Base-by-base conservation (phyloP, 2,797 vertebrate species). In the Scarus forsteni region DNA sequence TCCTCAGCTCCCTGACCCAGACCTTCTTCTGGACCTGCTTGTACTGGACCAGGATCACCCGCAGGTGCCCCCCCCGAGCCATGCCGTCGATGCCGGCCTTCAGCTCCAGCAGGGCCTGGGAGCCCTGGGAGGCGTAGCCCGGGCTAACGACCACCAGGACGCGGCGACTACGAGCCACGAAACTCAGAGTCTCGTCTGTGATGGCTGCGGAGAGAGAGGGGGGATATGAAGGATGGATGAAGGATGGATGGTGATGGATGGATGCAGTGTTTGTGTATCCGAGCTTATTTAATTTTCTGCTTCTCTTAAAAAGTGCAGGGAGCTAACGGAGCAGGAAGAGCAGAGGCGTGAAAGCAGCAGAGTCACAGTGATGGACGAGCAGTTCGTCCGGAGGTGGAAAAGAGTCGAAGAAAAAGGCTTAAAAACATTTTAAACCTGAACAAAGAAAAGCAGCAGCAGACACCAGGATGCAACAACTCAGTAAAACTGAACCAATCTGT, bases 181-280 rank as follows among this genome's bases (percentile, higher is more conserved):
- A 99, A 83, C 92, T 94, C 94, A 99, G 94, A 46, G 97, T 99
- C 92, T 99, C 97, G 0, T 98, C 98, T 74, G 97, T 98, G 91
- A 99, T 96, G 92, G 97, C 98, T 99, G 95, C 64, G 87, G 90
- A 89, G 53, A 52, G 66, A 86, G 45, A 70, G 63, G 79, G 40
- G 15, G 66, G 59, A 27, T 68, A 40, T 54, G 60, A 46, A 16
- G 18, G 57, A 50, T 27, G 35, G n/a, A 54, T 14, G 51, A 70
- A n/a, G 60, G 19, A 44, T 55, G 55, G 27, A 27, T 39, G 38
- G 9, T 6, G n/a, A 48, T 19, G 18, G 38, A 27, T 60, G 49
- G 34, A 50, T 1, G 70, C 18, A 10, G 50, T 52, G 50, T 35
- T 7, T 34, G 1, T 51, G 11, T 14, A 11, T 52, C 12, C 14